A percentile compares a stretch with the other conserved stretches of the same genome.
Evolutionary conservation across 2,113 vertebrate species (phyloP).

Genomic region (Nipponia nippon): DNA sequence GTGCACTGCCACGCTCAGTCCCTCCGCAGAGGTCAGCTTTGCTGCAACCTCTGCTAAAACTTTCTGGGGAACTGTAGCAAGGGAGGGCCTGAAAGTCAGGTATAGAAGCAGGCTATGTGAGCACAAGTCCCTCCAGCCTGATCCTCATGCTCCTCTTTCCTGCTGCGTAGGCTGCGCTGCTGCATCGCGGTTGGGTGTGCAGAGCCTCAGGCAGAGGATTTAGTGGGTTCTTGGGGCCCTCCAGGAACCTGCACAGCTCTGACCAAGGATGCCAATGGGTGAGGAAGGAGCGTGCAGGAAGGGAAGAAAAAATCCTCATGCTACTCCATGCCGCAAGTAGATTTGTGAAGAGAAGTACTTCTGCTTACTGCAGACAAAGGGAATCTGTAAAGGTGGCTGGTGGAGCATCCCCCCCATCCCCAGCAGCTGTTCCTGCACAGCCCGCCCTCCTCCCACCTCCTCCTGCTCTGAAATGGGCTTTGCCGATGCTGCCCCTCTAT

Average conservation of each 20-base stretch:
- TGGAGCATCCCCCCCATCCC: background rate
- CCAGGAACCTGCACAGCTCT: background rate
- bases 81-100: too few species aligned
- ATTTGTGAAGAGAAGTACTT: background rate
- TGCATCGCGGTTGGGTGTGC: accelerated
- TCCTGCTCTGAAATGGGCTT: background rate
- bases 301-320: background rate
- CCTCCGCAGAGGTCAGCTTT: background rate
- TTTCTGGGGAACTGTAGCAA: accelerated
- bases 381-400: accelerated
- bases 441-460: too few species aligned
- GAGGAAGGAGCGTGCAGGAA: background rate
- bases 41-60: background rate
- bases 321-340: background rate
- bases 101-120: accelerated
- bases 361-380: background rate
- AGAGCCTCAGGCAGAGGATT: background rate
- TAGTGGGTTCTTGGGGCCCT: background rate
- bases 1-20: accelerated
- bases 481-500: background rate
- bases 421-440: background rate
- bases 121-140: background rate
- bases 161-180: too few species aligned
- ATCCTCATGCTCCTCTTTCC: background rate
- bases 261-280: background rate